Evolutionary conservation across 2,888 invertebrate genomes (phyloP), one percentile per base, ranked within the genome.

Genomic region (Nemotelus pantherinus): DNA sequence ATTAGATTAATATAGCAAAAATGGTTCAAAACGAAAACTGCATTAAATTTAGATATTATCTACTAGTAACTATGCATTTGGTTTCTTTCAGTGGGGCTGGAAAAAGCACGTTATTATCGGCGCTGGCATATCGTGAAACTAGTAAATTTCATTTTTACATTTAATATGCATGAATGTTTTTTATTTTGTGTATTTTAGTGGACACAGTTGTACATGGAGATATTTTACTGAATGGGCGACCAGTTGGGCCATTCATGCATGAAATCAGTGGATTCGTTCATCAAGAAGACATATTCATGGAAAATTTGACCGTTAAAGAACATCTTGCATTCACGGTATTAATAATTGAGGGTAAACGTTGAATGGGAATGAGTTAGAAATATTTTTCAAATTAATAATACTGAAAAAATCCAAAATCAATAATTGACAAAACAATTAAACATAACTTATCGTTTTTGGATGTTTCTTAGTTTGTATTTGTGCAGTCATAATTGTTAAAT

Each of bases 281-380:
- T 82, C 97, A 97, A 85, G 95, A 97, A 80, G 97, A 97, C 83
- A 88, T 97, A 68, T 97, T 97, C 83, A 92, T 95, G 4, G 93
- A 93, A 2, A 91, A 93, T 58, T 89, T 97, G 80, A 96, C 96
- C 0, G 96, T 96, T 44, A 88, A 90, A 80, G 97, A 97, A 85
- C 97, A 97, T 84, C 91, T 97, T 77, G 91, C 90, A 82, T 94
- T 96, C 82, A 95, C 97, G 95, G 96, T 85, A 78, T 25, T 25
- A 25, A 25, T 25, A 25, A 25, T 25, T 25, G 1, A 25, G 25
- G 25, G 25, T 25, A 77, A 57, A 53, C 9, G 0, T 10, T 2
- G n/a, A 53, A 25, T 1, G 1, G 25, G 25, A 25, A 1, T 25
- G 25, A 25, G 1, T 25, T 25, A 25, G 25, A 25, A 25, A 25